Base-by-base conservation (phyloP, 2,797 vertebrate species). In the Danio jaintianensis region DNA sequence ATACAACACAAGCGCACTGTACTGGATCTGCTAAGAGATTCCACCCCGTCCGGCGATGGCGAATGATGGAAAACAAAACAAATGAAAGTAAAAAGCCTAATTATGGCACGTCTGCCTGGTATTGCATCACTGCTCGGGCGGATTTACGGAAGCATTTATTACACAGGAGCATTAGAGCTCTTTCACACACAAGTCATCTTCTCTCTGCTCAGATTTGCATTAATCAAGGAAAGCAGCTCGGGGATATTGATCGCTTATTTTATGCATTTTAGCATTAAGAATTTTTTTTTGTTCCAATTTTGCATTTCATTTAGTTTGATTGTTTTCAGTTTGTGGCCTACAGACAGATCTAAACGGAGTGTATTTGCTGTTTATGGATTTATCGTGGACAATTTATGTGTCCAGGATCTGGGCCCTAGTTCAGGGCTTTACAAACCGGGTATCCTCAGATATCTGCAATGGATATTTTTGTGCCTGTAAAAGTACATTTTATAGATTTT, bases 61-160 rank as follows among this genome's bases (percentile, higher is more conserved):
- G 77, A 84, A 81, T 86, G 84, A 87, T 86, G 86, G 83, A 87
- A 85, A 79, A 73, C 83, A 85, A 87, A 87, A 86, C 88, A 84
- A 87, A 87, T 87, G 83, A 87, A 89, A 89, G 85, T 85, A 88
- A 86, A 85, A 87, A 81, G 85, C 68, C 83, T 86, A 88, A 87
- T 89, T 86, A 87, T 85, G 81, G 83, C 66, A 50, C 71, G 73
- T 67, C 80, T 78, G 83, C 80, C 81, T 72, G 63, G 83, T 79
- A 80, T 84, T 84, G 85, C 84, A 84, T 85, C 83, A 82, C 81
- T 86, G 86, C 83, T 85, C 81, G 83, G 68, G 82, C 53, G 75
- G 80, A 89, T 89, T 87, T 86, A 85, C 78, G 81, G 85, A 78
- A 81, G 74, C 82, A 81, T 84, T 87, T 83, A 86, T 85, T 72